phyloP scores from a whole-genome alignment of 2,113 vertebrate genomes.

The Pavo muticus region DNA sequence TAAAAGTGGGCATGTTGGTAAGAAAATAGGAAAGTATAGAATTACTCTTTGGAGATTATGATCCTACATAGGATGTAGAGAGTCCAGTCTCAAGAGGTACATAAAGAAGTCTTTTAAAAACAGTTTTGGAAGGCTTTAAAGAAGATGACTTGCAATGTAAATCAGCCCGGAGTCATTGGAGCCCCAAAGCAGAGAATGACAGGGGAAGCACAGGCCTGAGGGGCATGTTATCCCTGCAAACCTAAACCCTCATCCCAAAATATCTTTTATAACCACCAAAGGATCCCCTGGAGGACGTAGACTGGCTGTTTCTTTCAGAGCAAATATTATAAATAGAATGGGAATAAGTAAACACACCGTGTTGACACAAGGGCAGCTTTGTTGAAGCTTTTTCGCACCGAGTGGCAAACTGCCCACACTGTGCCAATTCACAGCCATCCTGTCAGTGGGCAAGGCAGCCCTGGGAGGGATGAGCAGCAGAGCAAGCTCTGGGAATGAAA shows the following conservation, averaged over 20 bases:
- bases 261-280: neutral
- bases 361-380: slow-evolving; percentile 40
- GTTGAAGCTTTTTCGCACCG: neutral
- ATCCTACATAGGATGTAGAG: neutral
- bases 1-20: neutral
- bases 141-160: neutral
- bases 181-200: neutral
- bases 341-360: neutral
- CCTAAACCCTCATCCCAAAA: neutral
- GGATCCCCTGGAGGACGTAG: neutral
- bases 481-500: neutral
- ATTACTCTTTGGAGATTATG: neutral
- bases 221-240: neutral
- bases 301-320: neutral
- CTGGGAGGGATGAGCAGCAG: neutral
- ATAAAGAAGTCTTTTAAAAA: neutral
- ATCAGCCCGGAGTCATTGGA: neutral
- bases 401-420: neutral
- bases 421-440: neutral
- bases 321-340: slow-evolving; percentile 19
- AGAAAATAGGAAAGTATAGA: neutral
- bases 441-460: neutral
- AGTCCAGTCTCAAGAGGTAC: neutral
- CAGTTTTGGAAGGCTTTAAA: neutral
- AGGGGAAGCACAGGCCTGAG: neutral